phyloP scores from a whole-genome alignment of 1,140 invertebrate genomes.

The Pararge aegeria region DNA sequence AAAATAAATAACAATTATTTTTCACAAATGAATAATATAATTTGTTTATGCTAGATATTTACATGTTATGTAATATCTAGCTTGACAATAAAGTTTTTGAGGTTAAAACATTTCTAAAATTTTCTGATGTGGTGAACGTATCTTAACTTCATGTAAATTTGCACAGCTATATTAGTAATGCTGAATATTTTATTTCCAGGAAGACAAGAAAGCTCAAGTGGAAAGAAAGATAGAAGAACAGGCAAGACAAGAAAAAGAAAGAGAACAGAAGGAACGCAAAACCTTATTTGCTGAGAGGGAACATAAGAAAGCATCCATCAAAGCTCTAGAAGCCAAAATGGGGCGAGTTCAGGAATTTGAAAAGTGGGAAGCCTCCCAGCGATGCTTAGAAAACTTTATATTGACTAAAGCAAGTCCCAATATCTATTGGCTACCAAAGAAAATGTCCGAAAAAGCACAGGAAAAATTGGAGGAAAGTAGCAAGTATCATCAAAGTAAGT shows the following conservation, averaged over 20 bases:
- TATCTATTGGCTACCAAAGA: conserved; percentile 93
- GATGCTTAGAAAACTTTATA: conserved; percentile 90
- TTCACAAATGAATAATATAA: no score
- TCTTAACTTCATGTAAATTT: no score
- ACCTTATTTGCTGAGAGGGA: conserved; percentile 92
- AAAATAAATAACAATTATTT: no score
- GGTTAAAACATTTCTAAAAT: no score
- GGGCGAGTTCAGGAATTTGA: conserved; percentile 92
- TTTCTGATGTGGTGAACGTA: no score
- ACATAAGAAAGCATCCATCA: conserved; percentile 93
- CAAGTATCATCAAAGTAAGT: conserved; percentile 80
- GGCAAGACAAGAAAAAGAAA: conserved; percentile 91
- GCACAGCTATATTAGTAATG: no score
- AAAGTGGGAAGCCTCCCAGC: conserved; percentile 91
- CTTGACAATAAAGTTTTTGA: no score
- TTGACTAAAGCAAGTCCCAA: conserved; percentile 92
- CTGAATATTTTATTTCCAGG: conserved; percentile 41
- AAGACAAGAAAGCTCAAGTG: conserved; percentile 86
- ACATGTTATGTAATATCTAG: no score
- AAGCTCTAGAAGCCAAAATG: conserved; percentile 94
- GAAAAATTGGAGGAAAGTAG: conserved; percentile 75
- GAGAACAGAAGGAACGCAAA: conserved; percentile 90
- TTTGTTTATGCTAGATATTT: no score
- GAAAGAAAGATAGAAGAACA: conserved; percentile 96
- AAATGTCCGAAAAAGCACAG: conserved; percentile 79